phyloP scores from a whole-genome alignment of 2,797 vertebrate species.

The Rhinoraja longicauda region DNA sequence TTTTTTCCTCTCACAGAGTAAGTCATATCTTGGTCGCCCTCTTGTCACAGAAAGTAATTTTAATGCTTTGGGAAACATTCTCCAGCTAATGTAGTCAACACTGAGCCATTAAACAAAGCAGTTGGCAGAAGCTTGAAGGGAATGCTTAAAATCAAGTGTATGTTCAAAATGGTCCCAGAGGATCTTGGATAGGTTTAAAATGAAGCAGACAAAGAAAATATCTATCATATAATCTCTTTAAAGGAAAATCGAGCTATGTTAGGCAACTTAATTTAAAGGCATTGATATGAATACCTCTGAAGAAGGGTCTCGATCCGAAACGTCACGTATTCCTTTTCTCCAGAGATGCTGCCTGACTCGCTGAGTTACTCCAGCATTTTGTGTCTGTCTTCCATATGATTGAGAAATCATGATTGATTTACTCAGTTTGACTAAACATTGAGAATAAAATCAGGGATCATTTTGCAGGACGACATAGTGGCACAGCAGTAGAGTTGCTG shows the following conservation, averaged over 20 bases:
- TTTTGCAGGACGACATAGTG: too few species aligned
- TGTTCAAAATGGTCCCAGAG: neutral
- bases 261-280: constrained; percentile 5
- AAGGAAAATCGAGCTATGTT: neutral
- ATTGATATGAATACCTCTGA: neutral
- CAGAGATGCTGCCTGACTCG: too few species aligned
- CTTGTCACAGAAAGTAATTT: neutral
- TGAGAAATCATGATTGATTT: neutral
- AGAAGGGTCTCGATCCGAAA: too few species aligned
- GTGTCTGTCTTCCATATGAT: too few species aligned
- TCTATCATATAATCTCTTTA: neutral
- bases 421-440: neutral
- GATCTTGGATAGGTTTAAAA: neutral
- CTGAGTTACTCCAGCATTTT: too few species aligned
- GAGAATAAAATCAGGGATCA: neutral
- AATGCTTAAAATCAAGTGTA: constrained; percentile 22
- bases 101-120: constrained; percentile 5
- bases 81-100: neutral
- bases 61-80: constrained; percentile 9
- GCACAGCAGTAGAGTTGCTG: too few species aligned
- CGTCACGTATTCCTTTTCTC: too few species aligned
- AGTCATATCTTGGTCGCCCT: neutral
- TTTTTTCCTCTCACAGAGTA: neutral
- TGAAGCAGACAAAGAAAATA: constrained; percentile 21
- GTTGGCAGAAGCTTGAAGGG: constrained; percentile 24